These are phyloP conservation scores for Hyalella azteca DNA, from an alignment of 2,888 invertebrate genomes.

Conservation along the genomic window DNA sequence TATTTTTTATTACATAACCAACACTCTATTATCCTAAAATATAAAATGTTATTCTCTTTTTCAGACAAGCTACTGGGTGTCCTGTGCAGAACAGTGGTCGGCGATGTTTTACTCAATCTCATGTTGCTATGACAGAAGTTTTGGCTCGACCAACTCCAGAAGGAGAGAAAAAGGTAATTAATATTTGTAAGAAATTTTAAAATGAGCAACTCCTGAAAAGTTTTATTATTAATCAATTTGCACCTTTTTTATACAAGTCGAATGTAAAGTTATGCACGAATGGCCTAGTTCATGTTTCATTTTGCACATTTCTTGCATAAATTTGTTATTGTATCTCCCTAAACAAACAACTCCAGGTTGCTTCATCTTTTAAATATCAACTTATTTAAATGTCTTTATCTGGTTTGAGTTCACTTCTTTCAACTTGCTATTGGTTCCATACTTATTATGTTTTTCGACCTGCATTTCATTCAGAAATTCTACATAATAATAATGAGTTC, in stretches of 20 bases:
- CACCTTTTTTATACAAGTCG: background rate
- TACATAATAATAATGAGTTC: too few species aligned
- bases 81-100: background rate
- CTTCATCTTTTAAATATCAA: background rate
- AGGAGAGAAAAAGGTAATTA: constrained; percentile 27
- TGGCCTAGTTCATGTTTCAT: background rate
- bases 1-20: too few species aligned
- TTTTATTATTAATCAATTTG: background rate
- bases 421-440: background rate
- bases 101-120: background rate
- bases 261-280: background rate
- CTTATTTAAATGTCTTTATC: background rate
- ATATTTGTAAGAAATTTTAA: background rate
- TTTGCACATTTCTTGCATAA: background rate
- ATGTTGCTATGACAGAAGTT: constrained; percentile 5
- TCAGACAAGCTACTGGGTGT: background rate
- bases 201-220: background rate
- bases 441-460: background rate
- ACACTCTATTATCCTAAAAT: too few species aligned
- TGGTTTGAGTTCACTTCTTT: background rate
- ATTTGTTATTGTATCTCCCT: background rate
- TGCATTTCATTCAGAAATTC: too few species aligned
- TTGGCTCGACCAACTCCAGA: constrained; percentile 37
- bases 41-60: background rate
- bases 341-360: background rate